Evolutionary conservation across 2,797 vertebrate species (phyloP), one percentile per base, ranked within the genome.

Genomic region (Mormyrops boulengeri): DNA sequence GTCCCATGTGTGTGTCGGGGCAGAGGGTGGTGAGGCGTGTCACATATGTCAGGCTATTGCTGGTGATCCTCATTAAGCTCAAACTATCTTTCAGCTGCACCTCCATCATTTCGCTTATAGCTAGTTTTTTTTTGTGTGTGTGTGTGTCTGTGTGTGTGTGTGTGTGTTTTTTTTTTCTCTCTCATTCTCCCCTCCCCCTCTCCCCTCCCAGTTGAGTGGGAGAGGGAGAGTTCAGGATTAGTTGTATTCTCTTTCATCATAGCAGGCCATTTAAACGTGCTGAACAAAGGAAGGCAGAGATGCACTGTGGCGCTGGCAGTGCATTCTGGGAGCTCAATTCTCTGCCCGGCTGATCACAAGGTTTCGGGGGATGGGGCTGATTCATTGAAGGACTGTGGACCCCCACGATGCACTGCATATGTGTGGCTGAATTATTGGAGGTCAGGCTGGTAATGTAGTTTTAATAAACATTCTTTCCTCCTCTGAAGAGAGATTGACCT

Each of bases 331-430:
- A 92, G 89, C 89, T 88, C 90, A 91, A 91, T 92, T 91, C 90
- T 91, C 73, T 66, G 89, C 90, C 91, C 91, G 90, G 88, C 55
- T 92, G 91, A 92, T 91, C 92, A 90, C 53, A 89, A 30, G 88
- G 88, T 73, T 26, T 57, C n/a, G 73, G 86, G 73, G 66, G 88
- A 55, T 47, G 57, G 66, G 85, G 52, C 7, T 50, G 60, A 38
- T 88, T 88, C n/a, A 30, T n/a, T 82, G 69, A 44, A 26, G 52
- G 57, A 17, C 60, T 69, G 17, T n/a, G 82, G 82, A 52, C 55
- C 38, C 69, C 84, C 69, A 85, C 34, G 41, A 84, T 26, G 50
- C 41, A 73, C 47, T 90, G 89, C 89, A 91, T 62, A 87, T 86
- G 41, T 90, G 89, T 87, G 69, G 22, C 30, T 92, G 84, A 92